Evolutionary conservation across 2,113 vertebrate genomes (phyloP), one percentile per base, ranked within the genome.

Genomic region (Nothoprocta perdicaria): DNA sequence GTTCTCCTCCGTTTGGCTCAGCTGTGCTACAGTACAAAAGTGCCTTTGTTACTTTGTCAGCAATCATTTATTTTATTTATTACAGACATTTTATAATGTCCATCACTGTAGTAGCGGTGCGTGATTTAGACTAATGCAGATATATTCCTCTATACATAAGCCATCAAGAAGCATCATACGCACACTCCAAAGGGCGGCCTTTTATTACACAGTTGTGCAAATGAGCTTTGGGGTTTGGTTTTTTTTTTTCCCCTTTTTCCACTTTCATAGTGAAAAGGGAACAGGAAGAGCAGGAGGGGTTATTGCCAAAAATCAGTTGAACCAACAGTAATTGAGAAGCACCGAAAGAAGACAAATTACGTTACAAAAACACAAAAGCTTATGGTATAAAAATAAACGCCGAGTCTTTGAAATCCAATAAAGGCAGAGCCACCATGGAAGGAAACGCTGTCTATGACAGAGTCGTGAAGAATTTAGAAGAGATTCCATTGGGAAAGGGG

Each of bases 31-130:
- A 92, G 84, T 81, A 97, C 96, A 97, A 96, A 55, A 93, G 88
- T 89, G 94, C 85, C 95, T 97, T 95, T 97, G 96, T 97, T 96
- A 92, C 48, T 58, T 89, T 94, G 92, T 93, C 96, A 94, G 94
- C 89, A 95, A 96, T 81, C 80, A 96, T 95, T 93, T 92, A 84
- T 95, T 95, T 96, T 96, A 95, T 94, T 96, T 95, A 94, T 96
- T 96, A 92, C 84, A 94, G 89, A 43, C 88, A 95, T 96, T 95
- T 95, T 79, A 95, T 88, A 94, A 91, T 93, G 88, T 69, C 91
- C 87, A 90, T 93, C 92, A 95, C 62, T 88, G 92, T 67, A 85
- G 52, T 86, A 72, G 86, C 88, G 95, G 73, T 67, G 53, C 52
- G 35, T 62, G 75, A 88, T 81, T 92, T 83, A 88, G 68, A 78